Conservation (phyloP, 2,888 invertebrate species). For the Drosophila mulleri region DNA sequence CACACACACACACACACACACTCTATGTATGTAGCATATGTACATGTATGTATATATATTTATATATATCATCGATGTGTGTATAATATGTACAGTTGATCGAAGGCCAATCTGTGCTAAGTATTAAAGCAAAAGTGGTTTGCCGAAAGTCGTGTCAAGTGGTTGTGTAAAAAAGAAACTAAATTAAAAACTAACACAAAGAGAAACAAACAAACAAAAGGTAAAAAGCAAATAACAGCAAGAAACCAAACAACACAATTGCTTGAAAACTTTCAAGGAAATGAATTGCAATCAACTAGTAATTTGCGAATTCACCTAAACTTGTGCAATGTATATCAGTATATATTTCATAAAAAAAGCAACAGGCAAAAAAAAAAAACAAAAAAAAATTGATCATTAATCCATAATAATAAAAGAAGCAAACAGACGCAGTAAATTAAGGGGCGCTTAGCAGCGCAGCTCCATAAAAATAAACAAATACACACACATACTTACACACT, state of each 20-base stretch:
- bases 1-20: too few species aligned
- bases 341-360: conserved; percentile 55
- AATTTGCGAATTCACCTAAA: conserved; percentile 38
- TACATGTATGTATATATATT: conserved; percentile 7
- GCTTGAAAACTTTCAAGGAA: conserved; percentile 14
- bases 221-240: conserved; percentile 6
- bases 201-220: not conserved
- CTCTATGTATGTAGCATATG: not conserved
- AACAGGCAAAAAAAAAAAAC: not conserved
- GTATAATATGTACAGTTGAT: conserved; percentile 16
- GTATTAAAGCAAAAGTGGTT: conserved; percentile 39
- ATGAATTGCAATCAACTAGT: conserved; percentile 30
- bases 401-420: conserved; percentile 17
- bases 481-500: conserved; percentile 4
- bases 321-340: conserved; percentile 61
- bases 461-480: conserved; percentile 18
- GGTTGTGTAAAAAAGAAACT: conserved; percentile 63
- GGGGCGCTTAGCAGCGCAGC: conserved; percentile 31
- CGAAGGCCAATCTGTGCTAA: conserved; percentile 6
- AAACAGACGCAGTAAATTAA: conserved; percentile 18
- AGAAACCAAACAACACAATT: conserved; percentile 12
- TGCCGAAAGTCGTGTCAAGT: conserved; percentile 66
- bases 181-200: conserved; percentile 23
- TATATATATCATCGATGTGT: conserved; percentile 5
- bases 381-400: conserved; percentile 19